Evolutionary conservation across 2,113 vertebrate genomes (phyloP).

Genomic region (Siniperca chuatsi): DNA sequence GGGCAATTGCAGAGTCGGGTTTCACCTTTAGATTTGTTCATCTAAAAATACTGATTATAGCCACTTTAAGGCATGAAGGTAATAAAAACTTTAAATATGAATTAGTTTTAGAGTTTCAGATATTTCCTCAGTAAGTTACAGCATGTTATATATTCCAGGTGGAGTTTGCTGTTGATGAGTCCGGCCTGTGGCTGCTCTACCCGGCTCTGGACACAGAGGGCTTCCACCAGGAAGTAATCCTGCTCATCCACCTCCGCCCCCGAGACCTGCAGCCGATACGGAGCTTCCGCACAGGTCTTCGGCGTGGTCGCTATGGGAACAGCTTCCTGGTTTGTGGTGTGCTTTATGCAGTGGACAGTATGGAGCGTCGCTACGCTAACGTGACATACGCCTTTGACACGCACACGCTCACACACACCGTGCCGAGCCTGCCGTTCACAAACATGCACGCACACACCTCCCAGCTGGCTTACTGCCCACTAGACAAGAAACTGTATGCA

Average conservation of each 20-base stretch:
- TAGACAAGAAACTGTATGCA: conserved; percentile 93
- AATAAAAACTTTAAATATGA: neutral
- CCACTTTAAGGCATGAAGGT: neutral
- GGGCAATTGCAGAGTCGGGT: no score
- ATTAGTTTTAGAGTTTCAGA: neutral
- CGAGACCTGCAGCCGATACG: conserved; percentile 91
- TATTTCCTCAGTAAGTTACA: neutral
- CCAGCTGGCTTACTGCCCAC: conserved; percentile 94
- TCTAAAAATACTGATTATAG: no score
- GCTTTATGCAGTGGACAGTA: conserved; percentile 92
- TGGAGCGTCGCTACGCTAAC: conserved; percentile 89
- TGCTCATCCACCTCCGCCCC: conserved; percentile 90
- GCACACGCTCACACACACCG: conserved; percentile 94
- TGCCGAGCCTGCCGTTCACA: conserved; percentile 91
- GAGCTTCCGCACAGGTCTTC: conserved; percentile 92
- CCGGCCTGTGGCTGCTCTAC: conserved; percentile 95
- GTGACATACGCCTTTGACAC: conserved; percentile 97
- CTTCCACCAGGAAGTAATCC: conserved; percentile 92
- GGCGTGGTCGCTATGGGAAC: conserved; percentile 92
- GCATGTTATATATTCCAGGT: conserved; percentile 80
- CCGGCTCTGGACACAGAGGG: conserved; percentile 92
- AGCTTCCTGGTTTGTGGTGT: conserved; percentile 96
- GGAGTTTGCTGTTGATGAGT: conserved; percentile 95
- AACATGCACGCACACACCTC: conserved; percentile 91
- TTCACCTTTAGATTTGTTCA: no score